These are phyloP conservation scores for Xiphophorus maculatus DNA, from an alignment of 2,113 vertebrate genomes.

Conservation along the genomic window DNA sequence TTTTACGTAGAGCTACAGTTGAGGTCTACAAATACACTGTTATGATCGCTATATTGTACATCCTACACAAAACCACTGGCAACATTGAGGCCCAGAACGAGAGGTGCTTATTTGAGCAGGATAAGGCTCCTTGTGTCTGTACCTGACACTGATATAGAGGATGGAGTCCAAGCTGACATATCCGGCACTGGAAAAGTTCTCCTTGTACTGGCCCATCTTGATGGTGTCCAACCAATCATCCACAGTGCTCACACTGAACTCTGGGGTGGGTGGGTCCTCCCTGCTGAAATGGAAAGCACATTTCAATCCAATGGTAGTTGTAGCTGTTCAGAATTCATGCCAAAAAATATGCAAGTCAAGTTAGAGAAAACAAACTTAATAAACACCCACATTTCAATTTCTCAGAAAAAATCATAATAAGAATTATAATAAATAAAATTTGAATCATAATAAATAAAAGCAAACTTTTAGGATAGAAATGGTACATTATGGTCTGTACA, in stretches of 20 bases:
- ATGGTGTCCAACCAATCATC: constrained; percentile 85
- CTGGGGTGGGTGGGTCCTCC: constrained; percentile 80
- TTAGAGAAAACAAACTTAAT: too few relatives aligned
- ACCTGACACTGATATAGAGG: constrained; percentile 84
- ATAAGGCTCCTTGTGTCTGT: constrained; percentile 14
- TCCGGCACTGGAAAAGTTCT: constrained; percentile 83
- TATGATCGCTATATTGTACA: too few relatives aligned
- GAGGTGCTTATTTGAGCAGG: background rate
- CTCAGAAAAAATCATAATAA: too few relatives aligned
- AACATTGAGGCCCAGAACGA: too few relatives aligned
- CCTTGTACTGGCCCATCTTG: constrained; percentile 86
- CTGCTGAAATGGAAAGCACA: constrained; percentile 66
- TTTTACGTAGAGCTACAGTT: too few relatives aligned
- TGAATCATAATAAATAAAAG: background rate
- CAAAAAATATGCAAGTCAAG: background rate
- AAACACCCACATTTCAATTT: too few relatives aligned
- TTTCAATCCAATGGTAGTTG: constrained; percentile 28
- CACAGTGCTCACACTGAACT: constrained; percentile 81
- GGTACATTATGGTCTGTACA: background rate
- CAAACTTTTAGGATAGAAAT: background rate
- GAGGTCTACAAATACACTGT: too few relatives aligned
- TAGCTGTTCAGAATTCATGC: background rate
- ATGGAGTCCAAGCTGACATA: constrained; percentile 84
- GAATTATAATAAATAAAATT: background rate
- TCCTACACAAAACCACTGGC: too few relatives aligned